Evolutionary conservation across 2,888 invertebrate genomes (phyloP).

Genomic region (Pterostichus niger): DNA sequence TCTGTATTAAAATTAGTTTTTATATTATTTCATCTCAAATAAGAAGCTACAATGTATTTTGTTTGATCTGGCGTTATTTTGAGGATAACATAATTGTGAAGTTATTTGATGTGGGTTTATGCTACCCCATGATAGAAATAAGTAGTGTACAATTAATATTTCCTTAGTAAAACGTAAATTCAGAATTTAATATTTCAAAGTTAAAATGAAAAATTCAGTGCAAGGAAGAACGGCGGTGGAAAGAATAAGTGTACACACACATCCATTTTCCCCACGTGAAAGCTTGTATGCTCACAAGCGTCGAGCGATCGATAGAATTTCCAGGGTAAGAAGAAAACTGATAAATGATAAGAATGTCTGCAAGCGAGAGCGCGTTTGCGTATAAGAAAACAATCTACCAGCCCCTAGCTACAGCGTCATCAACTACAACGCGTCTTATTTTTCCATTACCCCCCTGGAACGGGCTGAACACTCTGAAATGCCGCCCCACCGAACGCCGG

Average conservation of each 20-base stretch:
- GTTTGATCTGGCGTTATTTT: too few species aligned
- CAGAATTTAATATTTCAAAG: too few species aligned
- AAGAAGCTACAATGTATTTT: too few species aligned
- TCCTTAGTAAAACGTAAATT: too few species aligned
- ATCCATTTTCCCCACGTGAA: slow-evolving; percentile 28
- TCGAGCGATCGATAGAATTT: slow-evolving; percentile 59
- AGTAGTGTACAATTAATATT: too few species aligned
- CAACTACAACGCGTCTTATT: slow-evolving; percentile 64
- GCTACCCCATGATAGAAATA: too few species aligned
- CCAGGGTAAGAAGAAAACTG: slow-evolving; percentile 65
- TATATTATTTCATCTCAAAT: too few species aligned
- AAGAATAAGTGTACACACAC: slow-evolving; percentile 30
- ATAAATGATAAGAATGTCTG: slow-evolving; percentile 66
- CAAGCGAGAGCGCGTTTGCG: slow-evolving; percentile 64
- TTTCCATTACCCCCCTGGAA: slow-evolving; percentile 62
- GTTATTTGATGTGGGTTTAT: too few species aligned
- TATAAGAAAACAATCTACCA: slow-evolving; percentile 66
- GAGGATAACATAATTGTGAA: too few species aligned
- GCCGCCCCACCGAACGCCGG: slow-evolving; percentile 11
- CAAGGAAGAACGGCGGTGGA: neutral
- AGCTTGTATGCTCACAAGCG: slow-evolving; percentile 25
- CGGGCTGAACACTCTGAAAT: neutral
- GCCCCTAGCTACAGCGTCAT: slow-evolving; percentile 60
- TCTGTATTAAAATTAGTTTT: too few species aligned
- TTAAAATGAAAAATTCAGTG: too few species aligned